phyloP scores from a whole-genome alignment of 2,113 vertebrate genomes.

The Saccopteryx bilineata region DNA sequence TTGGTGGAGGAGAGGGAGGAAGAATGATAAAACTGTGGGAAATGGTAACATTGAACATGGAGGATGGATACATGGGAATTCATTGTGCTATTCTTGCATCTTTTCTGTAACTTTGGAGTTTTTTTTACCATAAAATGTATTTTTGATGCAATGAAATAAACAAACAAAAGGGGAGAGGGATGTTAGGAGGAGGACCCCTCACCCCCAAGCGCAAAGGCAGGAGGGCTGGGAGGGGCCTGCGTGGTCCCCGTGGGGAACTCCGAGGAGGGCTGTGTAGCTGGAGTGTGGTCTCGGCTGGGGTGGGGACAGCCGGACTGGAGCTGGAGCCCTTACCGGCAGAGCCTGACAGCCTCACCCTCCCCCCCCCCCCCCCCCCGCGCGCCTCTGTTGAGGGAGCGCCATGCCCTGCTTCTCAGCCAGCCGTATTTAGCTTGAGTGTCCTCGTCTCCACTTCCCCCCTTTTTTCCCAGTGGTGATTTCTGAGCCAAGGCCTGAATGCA shows the following conservation, averaged over 20 bases:
- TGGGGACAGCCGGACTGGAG: neutral
- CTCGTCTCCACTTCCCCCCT: neutral
- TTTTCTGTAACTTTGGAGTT: constrained; percentile 28
- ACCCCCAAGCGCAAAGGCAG: neutral
- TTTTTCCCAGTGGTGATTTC: neutral
- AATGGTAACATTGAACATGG: neutral
- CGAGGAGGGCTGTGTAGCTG: neutral
- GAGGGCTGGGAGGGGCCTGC: neutral
- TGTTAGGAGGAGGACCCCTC: neutral
- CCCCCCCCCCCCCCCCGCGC: neutral
- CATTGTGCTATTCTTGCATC: neutral
- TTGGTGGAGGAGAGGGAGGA: neutral
- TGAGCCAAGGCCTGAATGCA: neutral
- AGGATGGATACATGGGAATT: neutral
- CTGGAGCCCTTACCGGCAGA: neutral
- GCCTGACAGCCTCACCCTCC: neutral
- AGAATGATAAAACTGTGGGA: neutral
- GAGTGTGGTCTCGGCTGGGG: neutral
- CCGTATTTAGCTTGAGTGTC: neutral
- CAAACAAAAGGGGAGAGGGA: neutral
- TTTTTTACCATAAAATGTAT: neutral
- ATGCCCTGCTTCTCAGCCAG: neutral
- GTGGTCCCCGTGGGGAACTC: neutral
- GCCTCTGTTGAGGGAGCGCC: neutral
- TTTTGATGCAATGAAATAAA: neutral